Conservation (phyloP, 2,113 vertebrate genomes). For the Urocitellus parryii region DNA sequence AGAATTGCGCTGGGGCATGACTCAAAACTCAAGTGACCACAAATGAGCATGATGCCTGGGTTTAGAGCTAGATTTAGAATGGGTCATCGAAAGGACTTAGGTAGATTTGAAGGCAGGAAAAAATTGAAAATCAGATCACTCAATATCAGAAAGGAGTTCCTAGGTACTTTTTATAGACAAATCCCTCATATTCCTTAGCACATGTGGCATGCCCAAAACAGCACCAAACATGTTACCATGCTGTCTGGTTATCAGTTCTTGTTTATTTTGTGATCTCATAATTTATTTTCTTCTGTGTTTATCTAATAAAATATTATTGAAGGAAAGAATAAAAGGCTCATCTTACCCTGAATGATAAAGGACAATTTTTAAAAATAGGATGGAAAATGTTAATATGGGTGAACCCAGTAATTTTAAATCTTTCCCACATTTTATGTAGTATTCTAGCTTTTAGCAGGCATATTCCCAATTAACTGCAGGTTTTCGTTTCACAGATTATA, state of each 20-base stretch:
- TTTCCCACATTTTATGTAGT: background rate
- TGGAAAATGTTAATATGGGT: background rate
- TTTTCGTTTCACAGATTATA: slow-evolving; percentile 45
- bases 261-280: slow-evolving; percentile 15
- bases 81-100: background rate
- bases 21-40: background rate
- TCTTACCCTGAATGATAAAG: background rate
- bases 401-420: slow-evolving; percentile 15
- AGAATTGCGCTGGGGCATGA: background rate
- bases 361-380: background rate
- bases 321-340: background rate
- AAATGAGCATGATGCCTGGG: no score
- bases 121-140: background rate
- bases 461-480: slow-evolving; percentile 23
- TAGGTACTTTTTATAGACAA: background rate
- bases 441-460: slow-evolving; percentile 8
- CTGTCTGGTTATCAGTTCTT: slow-evolving; percentile 3
- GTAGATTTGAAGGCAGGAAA: no score
- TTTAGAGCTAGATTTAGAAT: background rate
- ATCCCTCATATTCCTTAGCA: background rate
- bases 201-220: background rate
- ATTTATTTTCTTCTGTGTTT: background rate
- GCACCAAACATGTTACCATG: background rate
- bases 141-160: background rate
- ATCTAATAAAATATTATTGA: slow-evolving; percentile 14